phyloP scores from a whole-genome alignment of 1,140 invertebrate genomes.

The Drosophila mojavensis region DNA sequence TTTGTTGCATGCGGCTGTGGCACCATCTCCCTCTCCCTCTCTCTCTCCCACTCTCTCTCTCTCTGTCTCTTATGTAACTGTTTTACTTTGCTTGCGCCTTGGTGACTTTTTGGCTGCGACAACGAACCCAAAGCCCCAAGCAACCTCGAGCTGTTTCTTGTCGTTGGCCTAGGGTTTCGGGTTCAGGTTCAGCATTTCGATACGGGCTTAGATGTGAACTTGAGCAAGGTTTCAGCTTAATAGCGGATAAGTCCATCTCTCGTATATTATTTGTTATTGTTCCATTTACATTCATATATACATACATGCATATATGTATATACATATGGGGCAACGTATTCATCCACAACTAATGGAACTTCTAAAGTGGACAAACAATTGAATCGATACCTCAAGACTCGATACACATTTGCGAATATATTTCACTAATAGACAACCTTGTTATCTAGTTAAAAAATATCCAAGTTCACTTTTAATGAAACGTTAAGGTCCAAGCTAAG shows the following conservation, averaged over 20 bases:
- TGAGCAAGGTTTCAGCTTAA: conserved; percentile 26
- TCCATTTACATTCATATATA: too few relatives aligned
- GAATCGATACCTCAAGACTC: too few relatives aligned
- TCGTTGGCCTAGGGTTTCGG: conserved; percentile 18
- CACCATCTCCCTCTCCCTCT: not conserved
- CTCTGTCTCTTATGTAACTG: conserved; percentile 28
- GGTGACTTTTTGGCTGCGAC: conserved; percentile 37
- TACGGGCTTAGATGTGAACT: conserved; percentile 14
- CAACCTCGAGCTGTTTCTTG: not conserved
- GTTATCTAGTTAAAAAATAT: too few relatives aligned
- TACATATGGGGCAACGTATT: too few relatives aligned
- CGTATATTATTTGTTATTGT: too few relatives aligned
- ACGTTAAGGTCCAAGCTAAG: too few relatives aligned
- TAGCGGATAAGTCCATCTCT: not conserved
- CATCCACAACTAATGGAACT: too few relatives aligned
- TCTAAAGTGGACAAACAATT: too few relatives aligned
- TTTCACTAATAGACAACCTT: too few relatives aligned
- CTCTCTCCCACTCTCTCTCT: not conserved
- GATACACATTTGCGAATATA: too few relatives aligned
- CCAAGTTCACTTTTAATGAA: too few relatives aligned
- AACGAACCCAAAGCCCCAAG: not conserved
- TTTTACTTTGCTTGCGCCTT: conserved; percentile 14
- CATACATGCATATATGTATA: too few relatives aligned
- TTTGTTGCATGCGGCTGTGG: conserved; percentile 53
- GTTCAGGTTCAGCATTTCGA: conserved; percentile 19